A percentile compares a stretch with the other conserved stretches of the same genome.
Evolutionary conservation across 2,888 invertebrate species (phyloP).

Genomic region (Drosophila conformis): DNA sequence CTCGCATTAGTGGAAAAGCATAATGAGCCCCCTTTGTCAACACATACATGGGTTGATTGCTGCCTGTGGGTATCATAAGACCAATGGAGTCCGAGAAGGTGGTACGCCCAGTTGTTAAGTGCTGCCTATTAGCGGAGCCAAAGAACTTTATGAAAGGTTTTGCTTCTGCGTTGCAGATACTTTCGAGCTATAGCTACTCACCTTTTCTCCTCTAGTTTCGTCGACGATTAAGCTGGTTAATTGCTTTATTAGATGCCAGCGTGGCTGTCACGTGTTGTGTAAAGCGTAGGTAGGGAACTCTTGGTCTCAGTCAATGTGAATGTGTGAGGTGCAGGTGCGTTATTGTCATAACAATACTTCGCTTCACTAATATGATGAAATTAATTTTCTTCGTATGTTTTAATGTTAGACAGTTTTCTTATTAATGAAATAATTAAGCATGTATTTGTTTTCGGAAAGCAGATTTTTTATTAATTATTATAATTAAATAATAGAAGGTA

Average conservation of each 20-base stretch:
- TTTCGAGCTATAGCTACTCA: conserved; percentile 25
- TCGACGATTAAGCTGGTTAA: conserved; percentile 63
- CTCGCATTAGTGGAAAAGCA: conserved; percentile 44
- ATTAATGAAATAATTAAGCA: background rate
- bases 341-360: conserved; percentile 31
- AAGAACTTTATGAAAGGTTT: conserved; percentile 26
- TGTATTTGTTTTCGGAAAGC: background rate
- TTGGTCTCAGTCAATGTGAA: background rate
- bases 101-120: conserved; percentile 61
- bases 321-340: conserved; percentile 30
- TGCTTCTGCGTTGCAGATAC: conserved; percentile 10
- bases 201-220: conserved; percentile 21
- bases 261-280: conserved; percentile 32
- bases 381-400: background rate
- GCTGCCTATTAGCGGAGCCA: conserved; percentile 25
- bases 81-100: conserved; percentile 32
- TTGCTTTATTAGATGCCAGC: conserved; percentile 51
- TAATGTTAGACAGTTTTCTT: background rate
- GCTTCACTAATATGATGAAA: background rate
- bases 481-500: background rate
- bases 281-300: background rate
- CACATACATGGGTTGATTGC: conserved; percentile 19
- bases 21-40: conserved; percentile 15
- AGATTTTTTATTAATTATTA: background rate
- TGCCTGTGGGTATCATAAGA: conserved; percentile 48